phyloP scores from a whole-genome alignment of 2,888 invertebrate species.

The Hydropsyche betteni region DNA sequence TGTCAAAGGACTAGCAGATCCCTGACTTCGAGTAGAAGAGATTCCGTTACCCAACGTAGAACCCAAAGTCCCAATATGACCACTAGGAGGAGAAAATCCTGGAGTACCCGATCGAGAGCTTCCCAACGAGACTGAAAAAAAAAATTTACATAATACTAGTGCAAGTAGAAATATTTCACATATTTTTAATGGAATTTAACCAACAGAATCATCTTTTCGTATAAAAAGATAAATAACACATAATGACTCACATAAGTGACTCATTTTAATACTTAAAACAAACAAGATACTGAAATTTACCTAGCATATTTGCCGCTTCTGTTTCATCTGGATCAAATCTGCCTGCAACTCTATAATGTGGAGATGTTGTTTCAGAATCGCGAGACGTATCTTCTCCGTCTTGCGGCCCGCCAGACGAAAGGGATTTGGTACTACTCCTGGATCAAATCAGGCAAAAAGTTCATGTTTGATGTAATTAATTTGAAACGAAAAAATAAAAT shows the following conservation, averaged over 20 bases:
- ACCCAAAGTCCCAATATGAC: neutral
- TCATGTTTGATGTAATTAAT: neutral
- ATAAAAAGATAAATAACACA: no score
- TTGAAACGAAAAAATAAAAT: neutral
- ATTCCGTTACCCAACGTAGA: slow-evolving; percentile 18
- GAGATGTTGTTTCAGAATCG: slow-evolving; percentile 85
- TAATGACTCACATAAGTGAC: no score
- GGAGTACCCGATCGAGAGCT: slow-evolving; percentile 94
- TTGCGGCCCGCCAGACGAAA: slow-evolving; percentile 66
- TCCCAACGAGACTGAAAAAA: slow-evolving; percentile 82
- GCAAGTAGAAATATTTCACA: slow-evolving; percentile 24
- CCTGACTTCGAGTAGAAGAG: slow-evolving; percentile 52
- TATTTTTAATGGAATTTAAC: slow-evolving; percentile 40
- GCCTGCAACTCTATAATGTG: slow-evolving; percentile 84
- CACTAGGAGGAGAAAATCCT: slow-evolving; percentile 78
- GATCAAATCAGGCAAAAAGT: slow-evolving; percentile 46
- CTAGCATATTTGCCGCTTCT: slow-evolving; percentile 95
- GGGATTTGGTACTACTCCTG: slow-evolving; percentile 68
- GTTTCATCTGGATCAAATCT: slow-evolving; percentile 94
- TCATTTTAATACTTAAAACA: slow-evolving; percentile 11
- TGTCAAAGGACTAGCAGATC: slow-evolving; percentile 74
- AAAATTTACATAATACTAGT: slow-evolving; percentile 41
- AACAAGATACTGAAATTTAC: slow-evolving; percentile 58
- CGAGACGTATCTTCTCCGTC: slow-evolving; percentile 91
- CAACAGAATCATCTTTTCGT: slow-evolving; percentile 7